Evolutionary conservation across 2,888 invertebrate species (phyloP).

Genomic region (Dione juno): DNA sequence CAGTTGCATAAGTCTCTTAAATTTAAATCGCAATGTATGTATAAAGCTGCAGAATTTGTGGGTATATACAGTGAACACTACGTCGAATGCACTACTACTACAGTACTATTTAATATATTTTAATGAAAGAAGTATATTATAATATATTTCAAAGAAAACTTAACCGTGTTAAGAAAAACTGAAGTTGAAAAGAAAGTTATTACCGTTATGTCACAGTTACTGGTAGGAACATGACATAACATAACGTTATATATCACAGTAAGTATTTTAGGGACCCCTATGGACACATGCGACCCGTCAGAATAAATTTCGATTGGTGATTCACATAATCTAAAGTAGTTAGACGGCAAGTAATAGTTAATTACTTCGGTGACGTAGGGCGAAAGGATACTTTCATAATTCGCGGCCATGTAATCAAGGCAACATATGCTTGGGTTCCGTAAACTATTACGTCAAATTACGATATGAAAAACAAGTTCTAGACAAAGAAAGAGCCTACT

Average conservation of each 20-base stretch:
- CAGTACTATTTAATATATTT: no score
- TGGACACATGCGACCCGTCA: neutral
- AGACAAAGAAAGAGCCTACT: constrained; percentile 10
- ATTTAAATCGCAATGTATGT: neutral
- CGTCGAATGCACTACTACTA: no score
- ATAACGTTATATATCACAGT: no score
- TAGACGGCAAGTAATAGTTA: neutral
- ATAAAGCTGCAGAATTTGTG: neutral
- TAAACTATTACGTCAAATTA: constrained; percentile 11
- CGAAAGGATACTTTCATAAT: constrained; percentile 5
- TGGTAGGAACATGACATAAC: no score
- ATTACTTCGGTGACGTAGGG: constrained; percentile 3
- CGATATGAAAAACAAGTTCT: constrained; percentile 6
- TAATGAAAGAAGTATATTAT: no score
- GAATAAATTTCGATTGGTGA: neutral
- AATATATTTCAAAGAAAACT: no score
- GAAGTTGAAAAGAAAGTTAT: no score
- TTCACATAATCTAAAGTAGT: neutral
- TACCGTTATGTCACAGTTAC: no score
- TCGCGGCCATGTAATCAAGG: constrained; percentile 5
- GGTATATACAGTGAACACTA: neutral
- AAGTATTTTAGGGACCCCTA: neutral
- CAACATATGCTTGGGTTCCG: constrained; percentile 4
- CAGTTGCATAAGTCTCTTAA: neutral
- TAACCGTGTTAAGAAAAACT: no score